Evolutionary conservation across 2,797 vertebrate species (phyloP), one percentile per base, ranked within the genome.

Genomic region (Neomorphus geoffroyi): DNA sequence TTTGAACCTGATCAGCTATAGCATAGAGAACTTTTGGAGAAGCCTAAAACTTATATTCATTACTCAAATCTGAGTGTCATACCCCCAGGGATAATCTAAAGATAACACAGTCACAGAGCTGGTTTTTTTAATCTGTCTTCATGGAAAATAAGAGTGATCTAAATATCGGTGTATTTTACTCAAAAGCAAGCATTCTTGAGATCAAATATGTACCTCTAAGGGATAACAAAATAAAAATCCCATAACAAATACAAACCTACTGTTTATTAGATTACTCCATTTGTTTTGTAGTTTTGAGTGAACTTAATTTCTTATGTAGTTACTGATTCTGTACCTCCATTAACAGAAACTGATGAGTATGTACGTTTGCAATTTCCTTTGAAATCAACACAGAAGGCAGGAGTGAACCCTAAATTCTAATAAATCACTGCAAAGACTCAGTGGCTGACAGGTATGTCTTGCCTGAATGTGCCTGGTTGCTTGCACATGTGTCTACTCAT

Each of bases 331-430:
- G 10, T 66, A 16, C 9, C 46, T 46, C 17, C 39, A 43, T 88
- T 93, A 80, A 80, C 32, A 79, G 41, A 48, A 35, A 10, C 10
- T 84, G 85, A 88, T 80, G 58, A 88, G 79, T 80, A 90, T 66
- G 35, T 16, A 82, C 57, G 70, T 79, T 84, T 90, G 62, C 43
- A 92, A 90, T 93, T 95, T 91, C 85, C 94, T 94, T 90, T 95
- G 82, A 94, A 96, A 95, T 62, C 54, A 75, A 33, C 70, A 60
- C 82, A 66, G 87, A 83, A 80, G 72, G 46, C 58, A 88, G 94
- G 66, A 80, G 46, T 64, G 62, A 86, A 81, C 87, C 70, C 69
- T 84, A 58, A 73, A 94, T 91, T 78, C 67, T 84, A 73, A 95
- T 94, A 90, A 94, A 95, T 95, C 78, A 89, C 82, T 77, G 77